Evolutionary conservation across 2,113 vertebrate species (phyloP), one percentile per base, ranked within the genome.

Genomic region (Dipodomys stephensi): DNA sequence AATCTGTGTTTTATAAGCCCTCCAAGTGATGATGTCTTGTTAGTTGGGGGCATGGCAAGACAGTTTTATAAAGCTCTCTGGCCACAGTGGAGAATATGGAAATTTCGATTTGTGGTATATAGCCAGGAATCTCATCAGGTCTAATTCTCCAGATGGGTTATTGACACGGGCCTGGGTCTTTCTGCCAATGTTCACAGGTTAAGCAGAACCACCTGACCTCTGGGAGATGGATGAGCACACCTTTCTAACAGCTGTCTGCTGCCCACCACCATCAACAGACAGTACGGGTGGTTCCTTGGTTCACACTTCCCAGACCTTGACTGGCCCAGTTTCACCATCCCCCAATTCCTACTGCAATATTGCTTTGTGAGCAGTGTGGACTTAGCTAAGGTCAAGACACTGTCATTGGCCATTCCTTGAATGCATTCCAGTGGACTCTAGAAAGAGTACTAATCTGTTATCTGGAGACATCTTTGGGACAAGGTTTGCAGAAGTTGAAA

Each of bases 181-280:
- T 30, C 22, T 90, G 86, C 10, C 39, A 25, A 19, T 27, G 74
- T 80, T 53, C 81, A 49, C 27, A 23, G n/a, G 35, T 68, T 87
- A 81, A 92, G 72, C 35, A 27, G 65, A 92, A 32, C 80, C 77
- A 30, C 5, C 27, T 20, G 84, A 62, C 39, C 44, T 15, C 19
- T 22, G 44, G 87, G 62, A 30, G 30, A n/a, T 22, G 4, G 6
- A 23, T 23, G 44, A 84, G 44, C 32, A 20, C 30, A 18, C 6
- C 8, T 68, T 78, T 79, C n/a, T 49, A 89, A 68, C 22, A 73
- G 89, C 89, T 93, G 93, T 96, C 87, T 96, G 95, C 93, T 97
- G 93, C 94, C 89, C 83, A 80, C 88, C 13, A 92, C 93, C 90
- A 93, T 86, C 49, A 83, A 89, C 7, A 65, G 65, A 8, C 60